A percentile compares a stretch with the other conserved stretches of the same genome.
phyloP scores from a whole-genome alignment of 2,888 invertebrate genomes.

The Watsonalla binaria region DNA sequence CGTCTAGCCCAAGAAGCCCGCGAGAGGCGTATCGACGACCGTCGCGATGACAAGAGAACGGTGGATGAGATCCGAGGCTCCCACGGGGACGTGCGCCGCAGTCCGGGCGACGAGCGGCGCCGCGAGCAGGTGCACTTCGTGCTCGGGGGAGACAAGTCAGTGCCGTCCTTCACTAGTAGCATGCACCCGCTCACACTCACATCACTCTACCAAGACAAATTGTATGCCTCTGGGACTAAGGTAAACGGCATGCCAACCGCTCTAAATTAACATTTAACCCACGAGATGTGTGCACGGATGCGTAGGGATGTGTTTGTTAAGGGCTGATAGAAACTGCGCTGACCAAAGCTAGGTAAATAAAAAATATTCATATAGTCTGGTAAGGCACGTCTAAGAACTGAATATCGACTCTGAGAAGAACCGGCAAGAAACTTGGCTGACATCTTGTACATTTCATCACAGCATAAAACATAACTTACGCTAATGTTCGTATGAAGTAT shows the following conservation, averaged over 20 bases:
- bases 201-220: neutral
- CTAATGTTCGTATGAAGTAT: too few species aligned
- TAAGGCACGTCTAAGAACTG: too few species aligned
- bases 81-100: constrained; percentile 53
- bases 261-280: too few species aligned
- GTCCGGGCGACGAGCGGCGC: constrained; percentile 52
- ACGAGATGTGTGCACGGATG: too few species aligned
- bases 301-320: too few species aligned
- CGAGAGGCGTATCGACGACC: constrained; percentile 51
- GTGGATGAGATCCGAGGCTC: constrained; percentile 36
- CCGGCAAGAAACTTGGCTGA: too few species aligned
- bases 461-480: too few species aligned
- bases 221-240: neutral
- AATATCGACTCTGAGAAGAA: too few species aligned
- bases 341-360: too few species aligned
- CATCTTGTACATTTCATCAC: too few species aligned
- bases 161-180: constrained; percentile 7
- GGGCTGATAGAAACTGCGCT: too few species aligned
- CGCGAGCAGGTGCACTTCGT: constrained; percentile 65
- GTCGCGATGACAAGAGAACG: constrained; percentile 32
- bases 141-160: constrained; percentile 71
- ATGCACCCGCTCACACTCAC: neutral
- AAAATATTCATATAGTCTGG: too few species aligned
- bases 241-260: neutral
- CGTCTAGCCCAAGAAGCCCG: constrained; percentile 66